Evolutionary conservation across 2,113 vertebrate genomes (phyloP).

Genomic region (Corvus hawaiiensis): DNA sequence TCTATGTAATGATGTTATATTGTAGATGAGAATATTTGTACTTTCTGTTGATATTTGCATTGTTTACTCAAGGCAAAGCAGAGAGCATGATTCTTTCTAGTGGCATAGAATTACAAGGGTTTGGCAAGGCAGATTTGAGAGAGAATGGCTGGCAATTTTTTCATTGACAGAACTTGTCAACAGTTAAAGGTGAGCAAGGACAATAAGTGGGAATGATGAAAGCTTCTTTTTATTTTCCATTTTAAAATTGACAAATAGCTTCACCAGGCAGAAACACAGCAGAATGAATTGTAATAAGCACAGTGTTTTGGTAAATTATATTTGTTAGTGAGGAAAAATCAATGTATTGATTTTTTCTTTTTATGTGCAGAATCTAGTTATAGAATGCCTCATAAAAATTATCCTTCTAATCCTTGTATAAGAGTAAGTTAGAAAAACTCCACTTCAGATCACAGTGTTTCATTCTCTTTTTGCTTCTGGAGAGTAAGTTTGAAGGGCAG

Average conservation of each 20-base stretch:
- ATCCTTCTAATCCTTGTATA: conserved; percentile 17
- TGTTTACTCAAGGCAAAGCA: conserved; percentile 75
- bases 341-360: conserved; percentile 19
- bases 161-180: conserved; percentile 77
- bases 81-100: conserved; percentile 71
- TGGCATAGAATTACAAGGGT: conserved; percentile 71
- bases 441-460: neutral
- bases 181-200: conserved; percentile 74
- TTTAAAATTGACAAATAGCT: conserved; percentile 27
- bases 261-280: neutral
- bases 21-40: neutral
- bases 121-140: conserved; percentile 69
- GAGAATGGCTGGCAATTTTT: conserved; percentile 78
- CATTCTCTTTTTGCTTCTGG: neutral
- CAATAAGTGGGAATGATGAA: conserved; percentile 1
- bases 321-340: conserved; percentile 55
- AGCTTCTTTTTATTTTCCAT: neutral
- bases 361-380: conserved; percentile 22
- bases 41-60: conserved; percentile 68
- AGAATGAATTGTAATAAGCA: conserved; percentile 38
- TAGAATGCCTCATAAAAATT: conserved; percentile 24
- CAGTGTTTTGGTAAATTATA: conserved; percentile 40
- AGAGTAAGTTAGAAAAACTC: neutral
- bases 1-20: neutral
- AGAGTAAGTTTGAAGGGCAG: neutral